Evolutionary conservation across 2,113 vertebrate species (phyloP).

Genomic region (Hystrix cristata): DNA sequence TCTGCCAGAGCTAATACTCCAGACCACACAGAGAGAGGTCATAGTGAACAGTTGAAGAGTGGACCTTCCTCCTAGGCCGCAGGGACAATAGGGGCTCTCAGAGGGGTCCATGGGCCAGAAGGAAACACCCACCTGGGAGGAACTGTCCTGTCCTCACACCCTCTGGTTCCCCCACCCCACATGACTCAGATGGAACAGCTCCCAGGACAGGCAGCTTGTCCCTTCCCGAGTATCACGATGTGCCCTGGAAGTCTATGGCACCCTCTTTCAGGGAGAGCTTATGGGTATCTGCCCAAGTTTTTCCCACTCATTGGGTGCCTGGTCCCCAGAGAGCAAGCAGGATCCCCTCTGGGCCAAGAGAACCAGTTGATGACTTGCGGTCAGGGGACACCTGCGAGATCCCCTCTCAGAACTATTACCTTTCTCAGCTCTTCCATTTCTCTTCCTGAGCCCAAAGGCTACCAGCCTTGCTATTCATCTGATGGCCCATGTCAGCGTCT

Average conservation of each 20-base stretch:
- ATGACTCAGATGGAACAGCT: neutral
- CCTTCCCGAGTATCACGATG: fast-evolving
- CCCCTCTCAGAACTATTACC: no score
- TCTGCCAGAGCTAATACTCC: neutral
- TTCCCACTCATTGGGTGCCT: neutral
- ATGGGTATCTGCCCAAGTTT: neutral
- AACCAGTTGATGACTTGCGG: neutral
- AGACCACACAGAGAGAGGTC: neutral
- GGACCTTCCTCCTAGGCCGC: neutral
- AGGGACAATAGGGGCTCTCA: no score
- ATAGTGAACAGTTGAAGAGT: fast-evolving
- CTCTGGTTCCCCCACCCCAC: neutral
- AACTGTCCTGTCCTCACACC: neutral
- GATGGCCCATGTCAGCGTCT: fast-evolving
- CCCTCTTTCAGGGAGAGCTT: neutral
- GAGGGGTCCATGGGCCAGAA: fast-evolving
- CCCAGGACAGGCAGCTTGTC: no score
- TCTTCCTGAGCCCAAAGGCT: neutral
- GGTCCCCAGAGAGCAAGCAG: neutral
- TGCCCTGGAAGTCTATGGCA: fast-evolving
- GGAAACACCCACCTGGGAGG: fast-evolving
- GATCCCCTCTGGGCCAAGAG: neutral
- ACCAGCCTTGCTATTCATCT: neutral
- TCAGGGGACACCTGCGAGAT: neutral
- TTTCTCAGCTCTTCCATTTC: no score